These are phyloP conservation scores for Zonitis immaculata DNA, from an alignment of 2,888 invertebrate genomes.

Conservation along the genomic window DNA sequence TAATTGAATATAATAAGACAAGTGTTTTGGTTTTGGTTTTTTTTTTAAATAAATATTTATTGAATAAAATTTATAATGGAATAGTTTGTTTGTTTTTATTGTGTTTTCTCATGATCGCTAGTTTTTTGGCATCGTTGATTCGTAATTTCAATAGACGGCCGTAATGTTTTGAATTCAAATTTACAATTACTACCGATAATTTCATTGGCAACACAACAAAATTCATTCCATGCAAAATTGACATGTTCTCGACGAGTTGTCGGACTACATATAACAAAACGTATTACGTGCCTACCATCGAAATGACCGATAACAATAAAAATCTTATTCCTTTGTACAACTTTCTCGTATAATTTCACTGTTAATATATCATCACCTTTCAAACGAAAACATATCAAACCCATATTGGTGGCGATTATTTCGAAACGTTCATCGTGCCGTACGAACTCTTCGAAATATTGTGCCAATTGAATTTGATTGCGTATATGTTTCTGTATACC, in stretches of 20 bases:
- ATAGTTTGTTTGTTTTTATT: too few relatives aligned
- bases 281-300: slow-evolving; percentile 63
- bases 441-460: slow-evolving; percentile 74
- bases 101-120: slow-evolving; percentile 29
- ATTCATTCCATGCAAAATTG: slow-evolving; percentile 60
- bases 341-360: slow-evolving; percentile 63
- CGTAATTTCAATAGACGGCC: slow-evolving; percentile 7
- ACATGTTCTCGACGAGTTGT: slow-evolving; percentile 67
- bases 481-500: slow-evolving; percentile 76
- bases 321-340: slow-evolving; percentile 72
- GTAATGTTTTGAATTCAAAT: slow-evolving; percentile 8
- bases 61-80: too few relatives aligned
- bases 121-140: slow-evolving; percentile 26
- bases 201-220: slow-evolving; percentile 29
- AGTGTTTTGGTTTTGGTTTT: too few relatives aligned
- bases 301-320: slow-evolving; percentile 77
- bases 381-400: slow-evolving; percentile 85
- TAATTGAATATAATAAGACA: too few relatives aligned
- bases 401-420: slow-evolving; percentile 52
- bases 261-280: slow-evolving; percentile 79
- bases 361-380: slow-evolving; percentile 69
- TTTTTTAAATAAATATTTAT: too few relatives aligned
- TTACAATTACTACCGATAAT: slow-evolving; percentile 19
- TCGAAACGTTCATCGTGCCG: slow-evolving; percentile 72
- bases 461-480: slow-evolving; percentile 69